Percentiles rank a stretch among this genome's conserved stretches.
Evolutionary conservation across 2,888 invertebrate genomes (phyloP).

Genomic region (Subacronicta megacephala): DNA sequence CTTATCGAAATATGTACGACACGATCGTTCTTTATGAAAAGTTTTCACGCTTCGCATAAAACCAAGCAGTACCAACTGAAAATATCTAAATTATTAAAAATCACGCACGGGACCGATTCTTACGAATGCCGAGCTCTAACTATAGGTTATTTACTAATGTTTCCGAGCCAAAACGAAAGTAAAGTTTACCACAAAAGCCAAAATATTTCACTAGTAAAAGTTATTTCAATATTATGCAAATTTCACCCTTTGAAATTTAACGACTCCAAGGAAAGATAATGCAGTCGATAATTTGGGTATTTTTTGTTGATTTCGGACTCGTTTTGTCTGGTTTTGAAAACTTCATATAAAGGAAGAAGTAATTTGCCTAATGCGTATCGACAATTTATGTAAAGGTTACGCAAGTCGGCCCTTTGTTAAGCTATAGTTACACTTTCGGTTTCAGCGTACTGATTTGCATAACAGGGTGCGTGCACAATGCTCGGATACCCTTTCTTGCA

Average conservation of each 20-base stretch:
- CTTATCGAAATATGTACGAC: conserved; percentile 85
- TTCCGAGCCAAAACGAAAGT: conserved; percentile 73
- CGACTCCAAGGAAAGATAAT: conserved; percentile 65
- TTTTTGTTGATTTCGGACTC: conserved; percentile 70
- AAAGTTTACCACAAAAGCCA: conserved; percentile 82
- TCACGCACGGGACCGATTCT: conserved; percentile 69
- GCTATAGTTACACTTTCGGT: conserved; percentile 80
- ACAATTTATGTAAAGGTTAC: conserved; percentile 86
- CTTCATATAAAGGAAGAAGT: conserved; percentile 69
- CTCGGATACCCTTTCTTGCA: conserved; percentile 79
- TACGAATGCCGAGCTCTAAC: conserved; percentile 61
- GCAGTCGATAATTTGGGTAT: conserved; percentile 68
- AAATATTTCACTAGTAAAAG: conserved; percentile 80
- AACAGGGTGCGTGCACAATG: conserved; percentile 81
- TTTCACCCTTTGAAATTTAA: conserved; percentile 69
- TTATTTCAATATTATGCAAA: conserved; percentile 80
- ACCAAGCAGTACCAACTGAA: conserved; percentile 32
- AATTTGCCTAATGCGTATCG: conserved; percentile 86
- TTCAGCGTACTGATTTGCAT: conserved; percentile 88
- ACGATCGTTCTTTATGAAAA: conserved; percentile 77
- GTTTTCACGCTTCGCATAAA: conserved; percentile 69
- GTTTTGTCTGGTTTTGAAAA: conserved; percentile 71
- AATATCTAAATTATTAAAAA: conserved; percentile 62
- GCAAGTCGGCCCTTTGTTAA: conserved; percentile 76
- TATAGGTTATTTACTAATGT: conserved; percentile 62